A percentile compares a stretch with the other conserved stretches of the same genome.
phyloP scores from a whole-genome alignment of 2,888 invertebrate species.

The Aphodius granarius region DNA sequence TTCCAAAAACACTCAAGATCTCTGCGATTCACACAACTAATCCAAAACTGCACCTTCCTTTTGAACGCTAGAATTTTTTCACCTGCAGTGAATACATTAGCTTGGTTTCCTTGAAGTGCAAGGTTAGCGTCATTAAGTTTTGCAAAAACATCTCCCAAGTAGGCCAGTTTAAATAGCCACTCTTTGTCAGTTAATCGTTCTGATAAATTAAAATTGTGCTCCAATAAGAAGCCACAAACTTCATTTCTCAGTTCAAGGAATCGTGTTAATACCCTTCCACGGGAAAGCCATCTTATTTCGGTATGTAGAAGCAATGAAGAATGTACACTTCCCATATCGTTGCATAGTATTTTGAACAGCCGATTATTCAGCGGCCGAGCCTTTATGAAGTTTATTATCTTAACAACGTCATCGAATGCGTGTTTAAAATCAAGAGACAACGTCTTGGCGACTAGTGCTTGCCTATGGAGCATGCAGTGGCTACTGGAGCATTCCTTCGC shows the following conservation, averaged over 20 bases:
- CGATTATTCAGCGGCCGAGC: slow-evolving; percentile 29
- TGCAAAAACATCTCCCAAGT: slow-evolving; percentile 23
- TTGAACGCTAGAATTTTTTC: slow-evolving; percentile 13
- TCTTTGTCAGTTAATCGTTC: slow-evolving; percentile 20
- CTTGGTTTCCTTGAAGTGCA: slow-evolving; percentile 16
- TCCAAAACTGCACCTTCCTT: not conserved
- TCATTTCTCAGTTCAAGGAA: slow-evolving; percentile 26
- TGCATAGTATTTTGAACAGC: slow-evolving; percentile 31
- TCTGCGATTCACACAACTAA: too few species aligned
- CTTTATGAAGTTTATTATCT: slow-evolving; percentile 26
- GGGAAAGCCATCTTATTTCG: slow-evolving; percentile 23
- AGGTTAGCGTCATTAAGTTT: slow-evolving; percentile 20
- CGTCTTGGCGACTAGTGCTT: not conserved
- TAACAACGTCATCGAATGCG: not conserved
- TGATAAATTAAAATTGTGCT: slow-evolving; percentile 16
- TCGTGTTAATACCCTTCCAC: slow-evolving; percentile 15
- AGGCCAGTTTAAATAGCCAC: slow-evolving; percentile 24
- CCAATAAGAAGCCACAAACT: slow-evolving; percentile 25
- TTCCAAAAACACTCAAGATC: too few species aligned
- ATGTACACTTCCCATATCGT: slow-evolving; percentile 28
- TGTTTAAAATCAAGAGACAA: not conserved
- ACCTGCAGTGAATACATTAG: slow-evolving; percentile 4
- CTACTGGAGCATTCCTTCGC: not conserved
- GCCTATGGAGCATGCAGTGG: not conserved
- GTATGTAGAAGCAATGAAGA: slow-evolving; percentile 24